Evolutionary conservation across 1,140 invertebrate genomes (phyloP).

Genomic region (Leptopilina clavipes): DNA sequence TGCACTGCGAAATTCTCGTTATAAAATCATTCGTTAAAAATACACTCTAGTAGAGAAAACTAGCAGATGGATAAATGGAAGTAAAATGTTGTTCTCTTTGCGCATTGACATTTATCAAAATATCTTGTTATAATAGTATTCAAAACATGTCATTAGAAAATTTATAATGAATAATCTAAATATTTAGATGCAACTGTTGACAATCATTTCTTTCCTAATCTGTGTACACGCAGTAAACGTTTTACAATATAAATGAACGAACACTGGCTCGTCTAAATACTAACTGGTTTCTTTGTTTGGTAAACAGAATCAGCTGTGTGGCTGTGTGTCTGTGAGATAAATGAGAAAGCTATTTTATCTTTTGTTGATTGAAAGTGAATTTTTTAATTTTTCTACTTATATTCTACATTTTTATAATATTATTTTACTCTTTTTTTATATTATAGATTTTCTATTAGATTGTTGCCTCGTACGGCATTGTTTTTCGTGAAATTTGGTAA

Average conservation of each 20-base stretch:
- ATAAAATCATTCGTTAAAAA: constrained; percentile 7
- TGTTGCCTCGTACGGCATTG: no score
- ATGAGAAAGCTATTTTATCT: not conserved
- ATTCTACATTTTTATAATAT: no score
- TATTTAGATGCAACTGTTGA: not conserved
- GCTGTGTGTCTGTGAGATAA: not conserved
- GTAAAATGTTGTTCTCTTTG: not conserved
- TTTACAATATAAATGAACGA: not conserved
- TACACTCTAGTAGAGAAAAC: constrained; percentile 4
- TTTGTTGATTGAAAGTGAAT: not conserved
- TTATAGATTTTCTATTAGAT: no score
- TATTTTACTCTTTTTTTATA: no score
- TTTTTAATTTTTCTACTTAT: no score
- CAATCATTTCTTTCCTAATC: not conserved
- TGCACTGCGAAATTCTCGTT: not conserved
- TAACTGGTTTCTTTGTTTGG: constrained; percentile 11
- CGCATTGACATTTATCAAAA: constrained; percentile 19
- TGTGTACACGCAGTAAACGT: not conserved
- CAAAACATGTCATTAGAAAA: not conserved
- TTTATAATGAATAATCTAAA: not conserved
- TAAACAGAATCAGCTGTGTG: constrained; percentile 17
- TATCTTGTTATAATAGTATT: not conserved
- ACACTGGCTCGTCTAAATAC: not conserved
- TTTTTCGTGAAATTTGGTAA: no score
- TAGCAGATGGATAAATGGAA: constrained; percentile 3